Evolutionary conservation across 2,888 invertebrate genomes (phyloP).

Genomic region (Aleiodes leptofemur): DNA sequence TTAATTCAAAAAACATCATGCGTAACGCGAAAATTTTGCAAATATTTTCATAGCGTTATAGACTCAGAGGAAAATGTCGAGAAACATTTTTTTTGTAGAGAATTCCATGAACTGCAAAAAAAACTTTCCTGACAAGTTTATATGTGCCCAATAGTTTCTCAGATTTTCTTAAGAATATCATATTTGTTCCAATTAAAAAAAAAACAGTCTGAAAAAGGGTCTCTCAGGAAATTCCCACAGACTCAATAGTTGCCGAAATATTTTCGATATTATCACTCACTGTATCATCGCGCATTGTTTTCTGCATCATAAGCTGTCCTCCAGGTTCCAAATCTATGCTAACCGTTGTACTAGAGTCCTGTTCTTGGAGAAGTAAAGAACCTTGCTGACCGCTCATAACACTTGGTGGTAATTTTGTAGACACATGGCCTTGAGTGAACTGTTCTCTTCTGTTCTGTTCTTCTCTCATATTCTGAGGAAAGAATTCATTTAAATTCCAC

Average conservation of each 20-base stretch:
- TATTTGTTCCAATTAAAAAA: too few relatives aligned
- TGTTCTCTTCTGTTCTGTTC: conserved; percentile 96
- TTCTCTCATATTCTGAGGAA: conserved; percentile 88
- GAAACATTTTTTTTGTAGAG: too few relatives aligned
- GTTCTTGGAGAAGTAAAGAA: conserved; percentile 72
- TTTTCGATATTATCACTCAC: conserved; percentile 57
- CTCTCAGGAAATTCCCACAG: too few relatives aligned
- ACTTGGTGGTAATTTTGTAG: conserved; percentile 80
- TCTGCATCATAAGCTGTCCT: conserved; percentile 75
- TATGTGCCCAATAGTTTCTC: too few relatives aligned
- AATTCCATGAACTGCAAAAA: too few relatives aligned
- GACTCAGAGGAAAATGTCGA: too few relatives aligned
- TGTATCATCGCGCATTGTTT: conserved; percentile 69
- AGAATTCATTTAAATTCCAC: conserved; percentile 31
- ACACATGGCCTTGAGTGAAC: conserved; percentile 84
- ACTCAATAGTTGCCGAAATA: too few relatives aligned
- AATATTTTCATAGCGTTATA: too few relatives aligned
- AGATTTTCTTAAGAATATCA: too few relatives aligned
- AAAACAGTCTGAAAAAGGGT: too few relatives aligned
- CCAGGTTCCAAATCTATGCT: conserved; percentile 89
- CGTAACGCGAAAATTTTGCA: too few relatives aligned
- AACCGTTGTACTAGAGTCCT: conserved; percentile 75
- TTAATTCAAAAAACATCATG: neutral
- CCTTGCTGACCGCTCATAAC: conserved; percentile 76
- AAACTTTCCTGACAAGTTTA: too few relatives aligned